Evolutionary conservation across 53 echinoderm and acorn worm genomes (phyloP), one percentile per base, ranked within the genome.

Genomic region (Zoroaster sp.): DNA sequence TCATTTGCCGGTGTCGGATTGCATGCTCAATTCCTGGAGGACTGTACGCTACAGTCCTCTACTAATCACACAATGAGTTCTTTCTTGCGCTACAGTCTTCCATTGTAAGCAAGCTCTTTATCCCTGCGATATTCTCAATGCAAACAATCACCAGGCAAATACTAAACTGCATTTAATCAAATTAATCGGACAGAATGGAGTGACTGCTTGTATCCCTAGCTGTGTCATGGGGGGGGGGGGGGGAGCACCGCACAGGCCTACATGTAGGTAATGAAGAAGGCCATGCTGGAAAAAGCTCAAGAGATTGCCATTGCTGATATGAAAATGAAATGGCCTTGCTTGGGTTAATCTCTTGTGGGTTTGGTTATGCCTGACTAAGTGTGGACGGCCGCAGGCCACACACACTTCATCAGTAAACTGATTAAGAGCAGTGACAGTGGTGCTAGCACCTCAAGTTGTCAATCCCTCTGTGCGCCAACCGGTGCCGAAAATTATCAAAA

Each of bases 371-470:
- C 70, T 89, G 89, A 79, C 69, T 79, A 79, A 70, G 69, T 69
- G 78, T 66, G 89, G 69, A 89, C 69, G 89, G 89, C 89, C 79
- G 34, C 39, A 34, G 80, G 89, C 77, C 52, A 74, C 78, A 36
- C 87, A 89, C 79, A 89, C 78, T 89, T 79, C 89, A 89, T 89
- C 89, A 89, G 78, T 78, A 89, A 89, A 89, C 89, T 89, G 89
- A 89, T 78, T 89, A 89, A 73, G 73, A 63, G 76, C 72, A 63
- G 74, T 89, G 90, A 82, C 77, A 75, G 75, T 65, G 78, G 75
- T 59, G 74, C 30, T 55, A 41, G 89, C 69, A 80, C 54, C 72
- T 82, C 82, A 73, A 63, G 80, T 81, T 81, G 90, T 81, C 90
- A 89, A 89, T 89, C 90, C 82, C 51, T 82, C 54, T 35, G 63